Conservation (phyloP, 2,888 invertebrate genomes). For the Dynastes hyllus region DNA sequence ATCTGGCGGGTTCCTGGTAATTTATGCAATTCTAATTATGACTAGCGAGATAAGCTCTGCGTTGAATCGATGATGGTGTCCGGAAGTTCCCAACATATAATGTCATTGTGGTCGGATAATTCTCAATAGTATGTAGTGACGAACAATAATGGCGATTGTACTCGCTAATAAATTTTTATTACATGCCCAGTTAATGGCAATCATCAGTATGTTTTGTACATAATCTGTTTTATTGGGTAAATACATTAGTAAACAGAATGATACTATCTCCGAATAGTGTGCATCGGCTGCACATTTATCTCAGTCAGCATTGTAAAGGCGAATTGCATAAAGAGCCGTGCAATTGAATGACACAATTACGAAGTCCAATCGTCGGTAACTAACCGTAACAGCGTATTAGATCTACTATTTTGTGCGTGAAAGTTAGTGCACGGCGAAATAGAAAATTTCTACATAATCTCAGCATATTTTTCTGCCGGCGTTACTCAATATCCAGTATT, state of each 20-base stretch:
- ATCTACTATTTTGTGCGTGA: constrained; percentile 24
- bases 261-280: background rate
- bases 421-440: constrained; percentile 18
- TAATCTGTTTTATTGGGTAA: background rate
- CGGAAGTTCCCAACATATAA: constrained; percentile 1
- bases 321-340: constrained; percentile 26
- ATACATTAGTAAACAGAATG: background rate
- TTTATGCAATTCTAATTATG: constrained; percentile 26
- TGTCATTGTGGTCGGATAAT: background rate
- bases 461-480: background rate
- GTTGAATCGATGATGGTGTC: constrained; percentile 8
- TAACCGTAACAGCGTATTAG: constrained; percentile 37
- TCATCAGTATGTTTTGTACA: background rate
- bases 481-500: constrained; percentile 1
- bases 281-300: constrained; percentile 1
- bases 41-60: constrained; percentile 4
- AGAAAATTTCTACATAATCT: constrained; percentile 35
- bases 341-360: constrained; percentile 42
- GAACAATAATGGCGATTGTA: background rate
- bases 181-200: background rate
- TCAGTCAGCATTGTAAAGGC: constrained; percentile 21
- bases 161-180: constrained; percentile 2
- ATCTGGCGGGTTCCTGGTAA: constrained; percentile 17
- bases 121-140: background rate
- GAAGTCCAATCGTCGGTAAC: constrained; percentile 29